phyloP scores from a whole-genome alignment of 2,797 vertebrate genomes.

The Ctenochaetus hawaiiensis region DNA sequence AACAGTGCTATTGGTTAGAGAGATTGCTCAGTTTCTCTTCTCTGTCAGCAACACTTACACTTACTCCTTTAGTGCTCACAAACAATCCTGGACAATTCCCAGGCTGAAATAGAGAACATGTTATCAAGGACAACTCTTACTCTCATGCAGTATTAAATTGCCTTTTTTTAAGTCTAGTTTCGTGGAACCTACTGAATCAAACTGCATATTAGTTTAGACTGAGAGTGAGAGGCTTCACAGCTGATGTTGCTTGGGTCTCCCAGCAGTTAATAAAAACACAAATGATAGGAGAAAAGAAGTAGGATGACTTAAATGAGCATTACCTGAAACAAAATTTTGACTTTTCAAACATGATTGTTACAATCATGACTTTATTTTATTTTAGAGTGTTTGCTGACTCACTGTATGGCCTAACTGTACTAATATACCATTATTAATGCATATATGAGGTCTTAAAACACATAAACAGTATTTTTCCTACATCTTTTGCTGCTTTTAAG shows the following conservation, averaged over 20 bases:
- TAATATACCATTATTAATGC: neutral
- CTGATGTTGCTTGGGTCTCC: neutral
- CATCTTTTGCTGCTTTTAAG: neutral
- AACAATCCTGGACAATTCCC: neutral
- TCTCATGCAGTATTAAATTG: neutral
- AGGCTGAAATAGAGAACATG: slow-evolving; percentile 7
- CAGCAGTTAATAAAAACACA: neutral
- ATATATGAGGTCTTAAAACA: too few species aligned
- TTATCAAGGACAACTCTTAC: slow-evolving; percentile 8
- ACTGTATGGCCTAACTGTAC: neutral
- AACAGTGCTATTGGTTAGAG: neutral
- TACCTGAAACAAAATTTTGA: neutral
- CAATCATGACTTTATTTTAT: neutral
- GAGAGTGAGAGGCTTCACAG: neutral
- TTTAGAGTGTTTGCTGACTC: neutral
- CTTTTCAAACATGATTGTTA: neutral
- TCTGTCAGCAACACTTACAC: slow-evolving; percentile 13
- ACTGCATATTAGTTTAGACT: neutral
- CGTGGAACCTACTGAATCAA: neutral
- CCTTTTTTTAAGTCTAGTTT: neutral
- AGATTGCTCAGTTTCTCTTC: neutral
- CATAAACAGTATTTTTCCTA: neutral
- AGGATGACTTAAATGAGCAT: neutral
- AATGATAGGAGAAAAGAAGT: neutral
- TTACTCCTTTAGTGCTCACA: neutral